Conservation (phyloP, 2,113 vertebrate genomes). For the Leptobrachium leishanense region DNA sequence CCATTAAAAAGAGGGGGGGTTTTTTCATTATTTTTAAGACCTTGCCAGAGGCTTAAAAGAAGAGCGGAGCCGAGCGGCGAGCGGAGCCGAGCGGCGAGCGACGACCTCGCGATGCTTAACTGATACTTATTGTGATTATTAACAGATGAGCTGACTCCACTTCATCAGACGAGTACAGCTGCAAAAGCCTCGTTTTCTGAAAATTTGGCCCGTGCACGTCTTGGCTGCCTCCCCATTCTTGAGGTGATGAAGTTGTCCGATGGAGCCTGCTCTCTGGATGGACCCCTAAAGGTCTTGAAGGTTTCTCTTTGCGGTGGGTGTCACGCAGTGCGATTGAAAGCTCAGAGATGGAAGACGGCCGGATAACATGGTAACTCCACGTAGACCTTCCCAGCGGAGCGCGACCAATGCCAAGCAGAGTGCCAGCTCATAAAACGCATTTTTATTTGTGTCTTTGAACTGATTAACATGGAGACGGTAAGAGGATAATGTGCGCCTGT, state of each 20-base stretch:
- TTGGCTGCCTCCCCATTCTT: constrained; percentile 42
- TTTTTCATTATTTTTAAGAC: constrained; percentile 47
- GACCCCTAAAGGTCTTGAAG: neutral
- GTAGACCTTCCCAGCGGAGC: neutral
- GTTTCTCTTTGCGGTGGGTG: neutral
- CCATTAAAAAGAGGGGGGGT: constrained; percentile 15
- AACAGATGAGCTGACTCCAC: constrained; percentile 58
- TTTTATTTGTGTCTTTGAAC: constrained; percentile 17
- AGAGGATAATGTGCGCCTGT: too few species aligned
- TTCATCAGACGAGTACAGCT: constrained; percentile 52
- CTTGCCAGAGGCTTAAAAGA: constrained; percentile 47
- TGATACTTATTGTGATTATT: constrained; percentile 58
- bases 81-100: constrained; percentile 50
- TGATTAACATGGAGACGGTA: constrained; percentile 37
- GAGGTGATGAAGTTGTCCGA: constrained; percentile 24
- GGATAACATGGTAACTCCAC: neutral
- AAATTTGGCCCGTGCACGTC: constrained; percentile 5
- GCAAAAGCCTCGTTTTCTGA: constrained; percentile 30
- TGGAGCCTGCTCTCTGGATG: neutral
- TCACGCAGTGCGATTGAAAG: neutral
- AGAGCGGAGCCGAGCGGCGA: constrained; percentile 30
- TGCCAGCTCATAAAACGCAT: constrained; percentile 34
- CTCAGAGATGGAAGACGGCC: neutral
- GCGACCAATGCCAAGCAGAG: neutral
- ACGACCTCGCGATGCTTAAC: constrained; percentile 43